These are phyloP conservation scores for Coregonus sp. DNA, from an alignment of 2,797 vertebrate species.

Conservation along the genomic window DNA sequence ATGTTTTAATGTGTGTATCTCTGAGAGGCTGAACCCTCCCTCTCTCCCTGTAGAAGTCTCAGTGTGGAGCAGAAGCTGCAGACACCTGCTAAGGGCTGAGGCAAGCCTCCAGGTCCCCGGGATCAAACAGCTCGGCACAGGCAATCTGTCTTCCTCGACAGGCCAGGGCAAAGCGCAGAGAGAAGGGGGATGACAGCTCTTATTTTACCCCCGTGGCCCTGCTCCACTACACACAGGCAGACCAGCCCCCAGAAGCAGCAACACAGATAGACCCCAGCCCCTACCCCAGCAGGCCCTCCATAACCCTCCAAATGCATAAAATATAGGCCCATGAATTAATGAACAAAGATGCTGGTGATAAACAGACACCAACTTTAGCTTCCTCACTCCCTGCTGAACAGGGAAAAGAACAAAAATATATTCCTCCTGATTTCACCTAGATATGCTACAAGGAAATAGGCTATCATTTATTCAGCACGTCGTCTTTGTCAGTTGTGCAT, in stretches of 20 bases:
- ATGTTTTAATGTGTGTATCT: conserved; percentile 30
- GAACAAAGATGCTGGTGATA: conserved; percentile 78
- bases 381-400: conserved; percentile 62
- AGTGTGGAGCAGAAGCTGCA: conserved; percentile 47
- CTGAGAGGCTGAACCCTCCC: conserved; percentile 3
- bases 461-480: conserved; percentile 79
- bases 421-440: conserved; percentile 76
- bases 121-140: conserved; percentile 66
- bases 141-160: conserved; percentile 69
- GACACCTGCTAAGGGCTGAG: conserved; percentile 63
- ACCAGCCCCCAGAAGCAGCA: conserved; percentile 31
- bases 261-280: conserved; percentile 25
- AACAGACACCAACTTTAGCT: conserved; percentile 70
- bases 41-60: conserved; percentile 29
- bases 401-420: conserved; percentile 62
- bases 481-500: conserved; percentile 77
- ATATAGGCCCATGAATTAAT: conserved; percentile 78
- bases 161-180: conserved; percentile 41
- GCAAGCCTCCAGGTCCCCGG: conserved; percentile 55
- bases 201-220: conserved; percentile 48
- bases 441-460: conserved; percentile 75
- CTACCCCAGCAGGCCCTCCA: conserved; percentile 17
- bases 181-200: conserved; percentile 51
- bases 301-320: conserved; percentile 70
- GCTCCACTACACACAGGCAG: conserved; percentile 24